Percentiles rank a stretch among this genome's conserved stretches.
Conservation (phyloP, 1,140 invertebrate genomes). For the Solenopsis fugax region DNA sequence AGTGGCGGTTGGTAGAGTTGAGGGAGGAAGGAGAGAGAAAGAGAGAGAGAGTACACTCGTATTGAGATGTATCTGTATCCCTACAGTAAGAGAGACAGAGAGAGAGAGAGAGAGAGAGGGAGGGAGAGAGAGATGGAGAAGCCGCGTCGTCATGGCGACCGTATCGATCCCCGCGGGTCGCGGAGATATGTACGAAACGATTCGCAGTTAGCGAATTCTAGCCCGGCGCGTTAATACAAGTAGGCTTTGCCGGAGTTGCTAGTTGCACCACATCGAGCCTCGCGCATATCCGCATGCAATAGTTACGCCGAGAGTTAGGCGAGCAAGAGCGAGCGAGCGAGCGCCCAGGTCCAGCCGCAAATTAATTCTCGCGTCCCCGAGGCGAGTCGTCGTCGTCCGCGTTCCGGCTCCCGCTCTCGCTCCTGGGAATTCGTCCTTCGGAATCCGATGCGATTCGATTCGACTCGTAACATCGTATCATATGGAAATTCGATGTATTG, state of each 20-base stretch:
- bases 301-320: conserved; percentile 45
- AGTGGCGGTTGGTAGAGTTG: conserved; percentile 15
- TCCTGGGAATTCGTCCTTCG: conserved; percentile 29
- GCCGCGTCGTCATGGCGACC: conserved; percentile 75
- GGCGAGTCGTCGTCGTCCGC: conserved; percentile 9
- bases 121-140: conserved; percentile 63
- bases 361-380: conserved; percentile 49
- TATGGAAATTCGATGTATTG: conserved; percentile 26
- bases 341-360: conserved; percentile 32
- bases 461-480: neutral
- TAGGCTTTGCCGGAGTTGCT: conserved; percentile 69
- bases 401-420: neutral
- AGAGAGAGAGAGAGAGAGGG: conserved; percentile 22
- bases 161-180: conserved; percentile 78
- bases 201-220: conserved; percentile 80
- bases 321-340: conserved; percentile 26
- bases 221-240: conserved; percentile 77
- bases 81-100: conserved; percentile 53
- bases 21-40: neutral
- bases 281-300: conserved; percentile 37
- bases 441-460: conserved; percentile 46
- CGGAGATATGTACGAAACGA: conserved; percentile 81
- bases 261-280: conserved; percentile 53
- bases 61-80: conserved; percentile 80
- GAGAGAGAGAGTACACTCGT: conserved; percentile 62